Percentiles rank a stretch among this genome's conserved stretches.
phyloP scores from a whole-genome alignment of 2,113 vertebrate species.

The Candoia aspera region DNA sequence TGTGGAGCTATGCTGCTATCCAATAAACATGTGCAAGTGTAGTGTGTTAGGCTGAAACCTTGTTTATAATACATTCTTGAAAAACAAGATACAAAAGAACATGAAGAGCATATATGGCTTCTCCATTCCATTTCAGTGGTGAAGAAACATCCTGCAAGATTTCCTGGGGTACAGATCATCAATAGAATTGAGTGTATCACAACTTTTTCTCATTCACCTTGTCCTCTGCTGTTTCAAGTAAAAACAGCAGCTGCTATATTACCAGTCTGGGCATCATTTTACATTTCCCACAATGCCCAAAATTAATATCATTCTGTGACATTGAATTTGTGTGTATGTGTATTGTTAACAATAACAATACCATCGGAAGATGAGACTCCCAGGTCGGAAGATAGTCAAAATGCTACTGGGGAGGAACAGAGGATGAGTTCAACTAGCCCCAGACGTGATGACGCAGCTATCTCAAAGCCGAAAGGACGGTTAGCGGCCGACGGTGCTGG shows the following conservation, averaged over 20 bases:
- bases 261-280: neutral
- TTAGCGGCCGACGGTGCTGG: too few species aligned
- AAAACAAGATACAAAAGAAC: neutral
- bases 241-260: neutral
- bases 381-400: too few species aligned
- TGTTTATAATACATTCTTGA: neutral
- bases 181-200: neutral
- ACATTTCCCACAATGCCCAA: neutral
- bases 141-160: neutral
- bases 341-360: neutral
- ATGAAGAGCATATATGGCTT: neutral
- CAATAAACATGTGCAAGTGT: neutral
- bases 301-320: neutral
- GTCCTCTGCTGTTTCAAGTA: neutral
- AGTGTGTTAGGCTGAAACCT: neutral
- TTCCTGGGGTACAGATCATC: neutral
- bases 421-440: too few species aligned
- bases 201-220: neutral
- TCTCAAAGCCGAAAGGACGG: too few species aligned
- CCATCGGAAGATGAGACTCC: too few species aligned
- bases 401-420: too few species aligned
- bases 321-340: neutral
- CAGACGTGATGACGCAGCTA: too few species aligned
- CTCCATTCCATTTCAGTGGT: neutral
- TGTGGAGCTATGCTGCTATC: neutral